These are phyloP conservation scores for Brenthis ino DNA, from an alignment of 2,888 invertebrate species.

Conservation along the genomic window DNA sequence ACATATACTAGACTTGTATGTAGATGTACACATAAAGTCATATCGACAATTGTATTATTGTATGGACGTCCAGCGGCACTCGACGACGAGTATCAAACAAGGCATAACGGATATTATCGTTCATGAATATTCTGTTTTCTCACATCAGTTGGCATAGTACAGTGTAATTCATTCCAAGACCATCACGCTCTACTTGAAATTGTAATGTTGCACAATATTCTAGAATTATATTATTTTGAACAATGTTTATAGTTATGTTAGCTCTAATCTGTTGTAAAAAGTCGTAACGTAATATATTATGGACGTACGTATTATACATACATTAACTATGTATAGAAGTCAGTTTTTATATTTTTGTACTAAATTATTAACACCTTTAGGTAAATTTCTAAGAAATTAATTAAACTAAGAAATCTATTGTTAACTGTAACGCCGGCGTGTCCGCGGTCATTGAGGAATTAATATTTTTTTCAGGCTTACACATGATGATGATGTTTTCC, in stretches of 20 bases:
- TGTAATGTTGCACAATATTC: constrained; percentile 17
- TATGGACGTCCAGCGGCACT: neutral
- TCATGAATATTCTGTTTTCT: constrained; percentile 37
- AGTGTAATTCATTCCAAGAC: constrained; percentile 22
- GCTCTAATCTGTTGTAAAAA: neutral
- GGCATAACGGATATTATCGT: constrained; percentile 32
- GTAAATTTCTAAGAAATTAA: too few species aligned
- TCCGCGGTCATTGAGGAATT: too few species aligned
- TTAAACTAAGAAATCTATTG: too few species aligned
- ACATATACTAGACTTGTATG: too few species aligned
- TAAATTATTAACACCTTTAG: too few species aligned
- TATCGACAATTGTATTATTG: constrained; percentile 12
- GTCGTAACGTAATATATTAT: too few species aligned
- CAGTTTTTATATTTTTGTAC: too few species aligned
- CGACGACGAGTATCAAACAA: constrained; percentile 23
- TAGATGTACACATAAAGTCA: constrained; percentile 6
- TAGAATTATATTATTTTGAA: neutral
- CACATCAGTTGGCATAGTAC: constrained; percentile 31
- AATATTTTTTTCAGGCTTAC: too few species aligned
- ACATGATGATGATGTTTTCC: too few species aligned
- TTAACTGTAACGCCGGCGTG: too few species aligned
- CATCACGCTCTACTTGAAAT: constrained; percentile 24
- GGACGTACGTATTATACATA: too few species aligned
- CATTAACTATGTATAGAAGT: too few species aligned
- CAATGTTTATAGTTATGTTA: constrained; percentile 3